A percentile compares a stretch with the other conserved stretches of the same genome.
These are phyloP conservation scores for Sphaerodactylus townsendi DNA, from an alignment of 2,113 vertebrate species.

Conservation along the genomic window DNA sequence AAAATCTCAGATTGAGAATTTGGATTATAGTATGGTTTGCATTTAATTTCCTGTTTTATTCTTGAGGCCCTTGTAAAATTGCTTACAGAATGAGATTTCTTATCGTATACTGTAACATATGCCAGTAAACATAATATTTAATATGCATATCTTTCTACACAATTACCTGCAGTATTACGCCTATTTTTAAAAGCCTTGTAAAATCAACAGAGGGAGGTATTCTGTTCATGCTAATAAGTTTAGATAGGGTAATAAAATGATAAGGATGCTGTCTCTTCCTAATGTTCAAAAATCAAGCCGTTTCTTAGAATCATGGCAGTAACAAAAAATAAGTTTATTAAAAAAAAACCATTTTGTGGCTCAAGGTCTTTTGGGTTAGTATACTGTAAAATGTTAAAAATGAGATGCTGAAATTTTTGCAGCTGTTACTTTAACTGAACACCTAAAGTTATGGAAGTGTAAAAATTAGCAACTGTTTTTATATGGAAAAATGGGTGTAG, in stretches of 20 bases:
- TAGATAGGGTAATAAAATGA: not conserved
- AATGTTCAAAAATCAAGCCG: conserved; percentile 16
- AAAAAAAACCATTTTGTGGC: not conserved
- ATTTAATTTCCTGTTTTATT: conserved; percentile 43
- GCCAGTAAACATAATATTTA: conserved; percentile 52
- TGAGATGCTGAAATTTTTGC: not conserved
- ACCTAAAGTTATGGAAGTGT: not conserved
- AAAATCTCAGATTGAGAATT: conserved; percentile 12
- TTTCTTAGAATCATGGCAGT: not conserved
- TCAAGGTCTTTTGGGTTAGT: not conserved
- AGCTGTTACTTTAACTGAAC: not conserved
- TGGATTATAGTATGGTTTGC: not conserved
- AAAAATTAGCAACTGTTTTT: not conserved
- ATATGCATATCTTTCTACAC: conserved; percentile 42
- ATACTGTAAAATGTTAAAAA: not conserved
- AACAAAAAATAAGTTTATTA: not conserved
- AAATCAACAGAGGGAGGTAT: conserved; percentile 37
- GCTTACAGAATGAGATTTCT: conserved; percentile 32
- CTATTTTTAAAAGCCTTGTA: conserved; percentile 47
- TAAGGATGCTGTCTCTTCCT: not conserved
- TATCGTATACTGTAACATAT: not conserved
- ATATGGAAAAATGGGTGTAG: not conserved
- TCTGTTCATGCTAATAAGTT: conserved; percentile 37
- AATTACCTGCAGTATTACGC: conserved; percentile 32
- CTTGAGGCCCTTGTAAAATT: conserved; percentile 37